A percentile compares a stretch with the other conserved stretches of the same genome.
phyloP scores from a whole-genome alignment of 1,140 invertebrate species.

The Drosophila pruinosa region DNA sequence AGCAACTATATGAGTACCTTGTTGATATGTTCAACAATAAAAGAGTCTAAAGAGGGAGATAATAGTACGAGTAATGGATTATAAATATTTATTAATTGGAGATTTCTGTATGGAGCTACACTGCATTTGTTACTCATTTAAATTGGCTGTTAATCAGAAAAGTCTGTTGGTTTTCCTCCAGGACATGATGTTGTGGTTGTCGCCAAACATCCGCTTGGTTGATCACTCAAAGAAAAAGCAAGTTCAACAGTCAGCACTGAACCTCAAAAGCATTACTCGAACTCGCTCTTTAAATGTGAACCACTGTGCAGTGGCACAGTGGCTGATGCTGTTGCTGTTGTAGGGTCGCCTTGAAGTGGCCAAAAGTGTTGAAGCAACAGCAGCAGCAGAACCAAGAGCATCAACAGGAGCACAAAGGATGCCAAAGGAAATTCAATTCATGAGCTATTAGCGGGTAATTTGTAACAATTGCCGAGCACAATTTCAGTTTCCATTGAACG shows the following conservation, averaged over 20 bases:
- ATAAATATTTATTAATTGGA: too few relatives aligned
- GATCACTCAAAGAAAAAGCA: background rate
- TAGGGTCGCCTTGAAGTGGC: conserved; percentile 75
- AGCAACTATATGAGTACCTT: too few relatives aligned
- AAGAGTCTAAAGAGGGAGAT: too few relatives aligned
- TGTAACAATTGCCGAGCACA: conserved; percentile 65
- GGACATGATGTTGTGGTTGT: background rate
- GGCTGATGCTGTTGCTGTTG: conserved; percentile 53
- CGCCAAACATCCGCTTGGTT: background rate
- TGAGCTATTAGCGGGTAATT: conserved; percentile 81
- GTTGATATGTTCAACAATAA: too few relatives aligned
- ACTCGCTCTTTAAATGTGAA: conserved; percentile 11
- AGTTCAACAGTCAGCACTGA: conserved; percentile 7
- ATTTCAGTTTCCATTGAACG: conserved; percentile 28
- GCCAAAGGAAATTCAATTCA: conserved; percentile 63
- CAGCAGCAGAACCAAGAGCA: conserved; percentile 15
- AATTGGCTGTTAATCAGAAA: too few relatives aligned
- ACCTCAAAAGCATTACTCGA: background rate
- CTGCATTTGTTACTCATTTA: too few relatives aligned
- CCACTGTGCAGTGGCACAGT: conserved; percentile 55
- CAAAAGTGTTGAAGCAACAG: conserved; percentile 58
- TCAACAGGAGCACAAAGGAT: conserved; percentile 9
- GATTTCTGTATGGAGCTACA: too few relatives aligned
- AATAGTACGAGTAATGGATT: too few relatives aligned
- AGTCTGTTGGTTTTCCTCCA: background rate